Evolutionary conservation across 2,113 vertebrate genomes (phyloP), one percentile per base, ranked within the genome.

Genomic region (Brachypodius melanocephalos): DNA sequence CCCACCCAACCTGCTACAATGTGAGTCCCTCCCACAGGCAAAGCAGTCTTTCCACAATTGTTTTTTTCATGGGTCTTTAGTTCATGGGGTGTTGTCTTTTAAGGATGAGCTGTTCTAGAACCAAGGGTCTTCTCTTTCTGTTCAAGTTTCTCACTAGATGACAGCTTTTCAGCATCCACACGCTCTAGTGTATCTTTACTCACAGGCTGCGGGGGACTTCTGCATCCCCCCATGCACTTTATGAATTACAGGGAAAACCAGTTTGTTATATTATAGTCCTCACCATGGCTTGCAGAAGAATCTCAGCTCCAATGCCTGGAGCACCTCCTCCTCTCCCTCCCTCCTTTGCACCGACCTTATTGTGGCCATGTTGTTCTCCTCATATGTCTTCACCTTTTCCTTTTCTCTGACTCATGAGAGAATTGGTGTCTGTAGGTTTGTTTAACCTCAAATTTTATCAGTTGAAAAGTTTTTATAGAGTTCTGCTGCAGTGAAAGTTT

Each of bases 1-100:
- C 22, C 29, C 2, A 3, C 29, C 29, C 36, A 9, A 40, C 17
- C 45, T 20, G 17, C 36, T 32, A 8, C 8, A n/a, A 20, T 0
- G 0, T 17, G 58, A 42, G 22, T 77, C 12, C 18, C 19, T 54
- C 32, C 48, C 38, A 34, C 9, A 16, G 38, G 31, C 31, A 28
- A n/a, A n/a, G 24, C 36, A 52, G 14, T 34, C 31, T 78, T 78
- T 40, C 31, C 59, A 29, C 12, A 28, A 28, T 24, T 63, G 58
- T 2, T 32, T 40, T 25, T 40, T 12, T 17, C 6, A 5, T 34
- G 38, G 9, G 9, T 54, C 15, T 24, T 43, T 34, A 29, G 14
- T 52, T 52, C 11, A 18, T 6, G 38, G 9, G 14, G 25, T 34
- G 38, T 34, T 24, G 31, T 34, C 20, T 45, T 45, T 52, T 4